Conservation (phyloP, 2,888 invertebrate genomes). For the Neuroscelio doddi region DNA sequence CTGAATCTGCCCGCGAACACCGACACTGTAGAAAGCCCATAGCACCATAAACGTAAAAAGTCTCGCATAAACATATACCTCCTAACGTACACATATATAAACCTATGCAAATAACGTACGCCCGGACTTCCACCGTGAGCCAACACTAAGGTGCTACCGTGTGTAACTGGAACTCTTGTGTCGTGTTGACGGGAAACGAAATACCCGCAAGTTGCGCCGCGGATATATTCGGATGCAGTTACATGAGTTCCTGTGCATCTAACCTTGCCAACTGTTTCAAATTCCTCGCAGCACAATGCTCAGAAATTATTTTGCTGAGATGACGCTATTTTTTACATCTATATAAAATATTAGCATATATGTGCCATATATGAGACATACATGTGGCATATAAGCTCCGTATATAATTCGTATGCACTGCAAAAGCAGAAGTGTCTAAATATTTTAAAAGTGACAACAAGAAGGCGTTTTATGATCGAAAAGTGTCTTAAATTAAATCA, state of each 20-base stretch:
- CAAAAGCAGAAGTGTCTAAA: no score
- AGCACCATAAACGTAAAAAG: no score
- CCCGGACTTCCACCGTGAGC: slow-evolving; percentile 2
- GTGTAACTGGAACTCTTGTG: slow-evolving; percentile 62
- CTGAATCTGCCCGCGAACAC: slow-evolving; percentile 64
- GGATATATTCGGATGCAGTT: slow-evolving; percentile 55
- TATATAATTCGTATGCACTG: no score
- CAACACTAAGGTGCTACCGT: slow-evolving; percentile 41
- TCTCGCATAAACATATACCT: slow-evolving; percentile 18
- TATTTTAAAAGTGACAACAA: no score
- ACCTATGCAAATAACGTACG: slow-evolving; percentile 23
- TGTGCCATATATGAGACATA: no score
- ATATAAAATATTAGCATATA: no score
- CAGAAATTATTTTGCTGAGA: slow-evolving; percentile 19
- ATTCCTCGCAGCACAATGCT: slow-evolving; percentile 20
- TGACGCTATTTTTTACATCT: no score
- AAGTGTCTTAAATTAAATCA: no score
- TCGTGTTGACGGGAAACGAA: slow-evolving; percentile 64
- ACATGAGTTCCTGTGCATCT: slow-evolving; percentile 58
- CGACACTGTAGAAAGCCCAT: slow-evolving; percentile 54
- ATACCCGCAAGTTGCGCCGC: slow-evolving; percentile 51
- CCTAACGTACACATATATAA: slow-evolving; percentile 17
- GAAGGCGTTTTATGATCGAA: no score
- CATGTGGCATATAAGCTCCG: no score
- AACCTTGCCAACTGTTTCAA: slow-evolving; percentile 32